A percentile compares a stretch with the other conserved stretches of the same genome.
Conservation (phyloP, 2,113 vertebrate species). For the Myocastor coypus region DNA sequence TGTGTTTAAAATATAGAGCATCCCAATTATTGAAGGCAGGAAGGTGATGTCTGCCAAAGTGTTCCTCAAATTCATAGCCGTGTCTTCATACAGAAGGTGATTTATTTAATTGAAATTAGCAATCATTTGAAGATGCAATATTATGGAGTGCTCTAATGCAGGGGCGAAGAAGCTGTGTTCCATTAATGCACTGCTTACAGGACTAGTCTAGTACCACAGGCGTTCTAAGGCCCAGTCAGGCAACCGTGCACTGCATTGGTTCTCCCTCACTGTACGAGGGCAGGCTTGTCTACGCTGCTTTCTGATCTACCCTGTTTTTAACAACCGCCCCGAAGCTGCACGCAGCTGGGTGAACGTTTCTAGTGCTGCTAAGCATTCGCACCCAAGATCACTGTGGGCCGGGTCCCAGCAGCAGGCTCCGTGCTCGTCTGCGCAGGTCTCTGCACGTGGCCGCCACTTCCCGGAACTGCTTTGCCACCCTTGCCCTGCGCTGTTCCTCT, state of each 20-base stretch:
- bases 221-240: not conserved
- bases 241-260: not conserved
- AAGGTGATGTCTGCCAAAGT: not conserved
- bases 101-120: not conserved
- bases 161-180: not conserved
- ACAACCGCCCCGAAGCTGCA: not conserved
- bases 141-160: not conserved
- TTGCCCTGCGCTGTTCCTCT: not conserved
- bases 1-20: not conserved
- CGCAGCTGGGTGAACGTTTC: not conserved
- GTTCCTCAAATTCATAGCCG: slow-evolving; percentile 17
- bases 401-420: too few relatives aligned
- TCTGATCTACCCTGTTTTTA: not conserved
- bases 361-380: not conserved
- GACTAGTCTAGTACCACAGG: not conserved
- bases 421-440: not conserved
- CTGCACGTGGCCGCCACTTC: not conserved
- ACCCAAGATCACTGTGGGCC: too few relatives aligned
- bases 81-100: not conserved
- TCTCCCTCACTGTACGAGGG: not conserved
- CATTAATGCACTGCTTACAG: not conserved
- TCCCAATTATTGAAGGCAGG: not conserved
- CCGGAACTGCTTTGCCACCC: not conserved
- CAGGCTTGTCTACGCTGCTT: not conserved
- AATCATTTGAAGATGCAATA: not conserved